A percentile compares a stretch with the other conserved stretches of the same genome.
Evolutionary conservation across 2,888 invertebrate genomes (phyloP).

Genomic region (Sphinx pinastri): DNA sequence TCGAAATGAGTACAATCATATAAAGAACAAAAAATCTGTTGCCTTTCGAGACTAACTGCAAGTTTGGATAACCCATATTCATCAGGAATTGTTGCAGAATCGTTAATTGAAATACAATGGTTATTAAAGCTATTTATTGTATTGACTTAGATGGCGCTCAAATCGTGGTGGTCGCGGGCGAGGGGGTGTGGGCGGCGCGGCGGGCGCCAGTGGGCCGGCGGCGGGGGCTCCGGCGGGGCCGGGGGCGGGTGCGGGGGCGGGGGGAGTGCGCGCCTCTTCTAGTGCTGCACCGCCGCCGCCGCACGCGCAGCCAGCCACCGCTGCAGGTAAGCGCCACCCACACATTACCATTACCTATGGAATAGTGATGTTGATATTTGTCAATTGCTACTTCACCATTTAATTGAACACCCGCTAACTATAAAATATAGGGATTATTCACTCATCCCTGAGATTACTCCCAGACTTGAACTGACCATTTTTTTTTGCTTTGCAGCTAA

Average conservation of each 20-base stretch:
- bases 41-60: too few species aligned
- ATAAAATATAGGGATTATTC: too few species aligned
- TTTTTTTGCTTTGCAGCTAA: constrained; percentile 69
- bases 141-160: constrained; percentile 65
- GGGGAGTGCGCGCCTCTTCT: constrained; percentile 32
- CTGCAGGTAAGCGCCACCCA: constrained; percentile 11
- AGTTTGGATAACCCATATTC: too few species aligned
- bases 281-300: constrained; percentile 37
- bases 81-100: not conserved
- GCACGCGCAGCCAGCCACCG: constrained; percentile 35
- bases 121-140: too few species aligned
- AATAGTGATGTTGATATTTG: too few species aligned
- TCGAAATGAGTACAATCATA: too few species aligned
- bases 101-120: too few species aligned
- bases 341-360: too few species aligned
- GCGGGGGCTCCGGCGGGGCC: constrained; percentile 31
- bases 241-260: constrained; percentile 34
- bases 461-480: not conserved
- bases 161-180: constrained; percentile 66
- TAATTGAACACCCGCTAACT: too few species aligned
- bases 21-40: too few species aligned
- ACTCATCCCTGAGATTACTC: not conserved
- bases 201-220: not conserved
- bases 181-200: constrained; percentile 34
- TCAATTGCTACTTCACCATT: too few species aligned